Evolutionary conservation across 2,113 vertebrate species (phyloP), one percentile per base, ranked within the genome.

Genomic region (Aegotheles bennettii): DNA sequence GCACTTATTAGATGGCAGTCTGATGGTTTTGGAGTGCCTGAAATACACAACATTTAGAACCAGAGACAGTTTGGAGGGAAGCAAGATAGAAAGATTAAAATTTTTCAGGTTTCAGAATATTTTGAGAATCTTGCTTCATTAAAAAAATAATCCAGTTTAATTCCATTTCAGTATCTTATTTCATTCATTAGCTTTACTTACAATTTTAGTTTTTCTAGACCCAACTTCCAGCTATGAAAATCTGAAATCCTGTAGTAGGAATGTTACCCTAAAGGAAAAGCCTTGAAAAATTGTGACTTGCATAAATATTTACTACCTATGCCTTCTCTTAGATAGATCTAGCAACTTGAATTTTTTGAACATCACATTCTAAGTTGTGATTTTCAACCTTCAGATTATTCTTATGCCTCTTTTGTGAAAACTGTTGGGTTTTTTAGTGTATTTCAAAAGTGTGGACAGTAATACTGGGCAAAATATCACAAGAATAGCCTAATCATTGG

Each of bases 1-100:
- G 35, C n/a, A 42, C 43, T 86, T 89, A 83, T 90, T 84, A 42
- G 54, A 51, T 86, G 64, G 56, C 60, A 75, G 11, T 33, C 31
- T 86, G 36, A 63, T 90, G 79, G 20, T 10, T 92, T 88, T 77
- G 59, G 60, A 77, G 54, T 88, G 68, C 18, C 63, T 94, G 42
- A 54, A 87, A 53, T 61, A 40, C 40, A 33, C 13, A 76, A 38
- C 23, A 57, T 74, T 84, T 90, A 45, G 45, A 74, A 84, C 25
- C 31, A 81, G 60, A 67, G 38, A 35, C 4, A 57, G 36, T 61
- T 92, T 61, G 57, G 36, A 81, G 23, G 20, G 42, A 89, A 84
- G 28, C 11, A 57, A 50, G 42, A n/a, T 2, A 17, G 20, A 60
- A 2, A 12, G 18, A 74, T 50, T 19, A 25, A 19, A 16, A 31